A percentile compares a stretch with the other conserved stretches of the same genome.
These are phyloP conservation scores for Amblyopsis rosae DNA, from an alignment of 2,113 vertebrate species.

Conservation along the genomic window DNA sequence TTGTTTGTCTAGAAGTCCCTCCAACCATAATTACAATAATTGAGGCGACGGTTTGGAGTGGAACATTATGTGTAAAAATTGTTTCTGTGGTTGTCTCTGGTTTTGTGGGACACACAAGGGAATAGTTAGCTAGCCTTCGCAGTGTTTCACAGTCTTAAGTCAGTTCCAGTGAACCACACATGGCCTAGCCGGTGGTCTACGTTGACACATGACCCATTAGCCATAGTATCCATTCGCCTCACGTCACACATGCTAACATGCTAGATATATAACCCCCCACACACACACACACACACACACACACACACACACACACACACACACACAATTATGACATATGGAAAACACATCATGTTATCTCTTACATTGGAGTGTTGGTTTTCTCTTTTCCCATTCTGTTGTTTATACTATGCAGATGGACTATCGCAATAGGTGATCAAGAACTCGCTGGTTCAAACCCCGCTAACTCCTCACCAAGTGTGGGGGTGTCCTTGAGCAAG, in stretches of 20 bases:
- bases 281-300: background rate
- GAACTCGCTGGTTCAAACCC: no score
- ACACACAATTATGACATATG: background rate
- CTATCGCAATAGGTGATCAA: no score
- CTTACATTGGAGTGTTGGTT: background rate
- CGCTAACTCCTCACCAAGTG: no score
- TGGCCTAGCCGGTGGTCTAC: slow-evolving; percentile 51
- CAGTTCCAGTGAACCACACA: slow-evolving; percentile 21
- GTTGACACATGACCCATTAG: slow-evolving; percentile 21
- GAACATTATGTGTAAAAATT: slow-evolving; percentile 19
- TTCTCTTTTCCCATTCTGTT: no score
- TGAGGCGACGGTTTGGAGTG: background rate
- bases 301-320: background rate
- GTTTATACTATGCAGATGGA: no score
- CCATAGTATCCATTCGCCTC: slow-evolving; percentile 30
- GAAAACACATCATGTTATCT: background rate
- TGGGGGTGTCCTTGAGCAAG: no score
- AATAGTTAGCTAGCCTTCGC: slow-evolving; percentile 14
- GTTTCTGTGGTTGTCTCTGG: slow-evolving; percentile 18
- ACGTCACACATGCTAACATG: slow-evolving; percentile 5
- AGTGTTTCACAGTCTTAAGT: slow-evolving; percentile 20
- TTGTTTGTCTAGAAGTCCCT: slow-evolving; percentile 6
- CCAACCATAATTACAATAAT: slow-evolving; percentile 38
- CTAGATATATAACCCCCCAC: background rate
- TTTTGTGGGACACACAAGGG: slow-evolving; percentile 24